Conservation (phyloP, 2,888 invertebrate species). For the Platycheirus albimanus region DNA sequence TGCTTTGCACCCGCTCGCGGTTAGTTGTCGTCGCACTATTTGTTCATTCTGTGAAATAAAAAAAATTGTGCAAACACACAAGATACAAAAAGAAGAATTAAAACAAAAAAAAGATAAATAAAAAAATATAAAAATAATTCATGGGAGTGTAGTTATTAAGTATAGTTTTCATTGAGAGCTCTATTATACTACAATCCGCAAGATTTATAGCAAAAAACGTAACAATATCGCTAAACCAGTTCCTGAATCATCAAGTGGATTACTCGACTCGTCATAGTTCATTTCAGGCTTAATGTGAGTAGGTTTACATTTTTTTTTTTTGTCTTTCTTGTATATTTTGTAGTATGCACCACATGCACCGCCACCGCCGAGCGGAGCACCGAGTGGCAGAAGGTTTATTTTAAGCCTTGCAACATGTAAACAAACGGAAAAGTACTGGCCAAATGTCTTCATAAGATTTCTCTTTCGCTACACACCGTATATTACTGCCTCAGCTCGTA, state of each 20-base stretch:
- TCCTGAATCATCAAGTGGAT: conserved; percentile 63
- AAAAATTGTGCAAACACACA: conserved; percentile 31
- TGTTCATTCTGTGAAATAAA: conserved; percentile 12
- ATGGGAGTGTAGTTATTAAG: conserved; percentile 31
- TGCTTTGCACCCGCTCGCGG: background rate
- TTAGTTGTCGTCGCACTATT: conserved; percentile 8
- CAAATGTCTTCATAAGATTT: conserved; percentile 34
- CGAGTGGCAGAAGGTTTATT: background rate
- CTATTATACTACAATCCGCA: no score
- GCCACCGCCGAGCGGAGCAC: background rate
- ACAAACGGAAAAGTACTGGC: conserved; percentile 41
- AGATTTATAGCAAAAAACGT: background rate
- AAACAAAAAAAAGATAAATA: conserved; percentile 7
- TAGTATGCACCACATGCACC: conserved; percentile 9
- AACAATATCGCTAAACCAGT: conserved; percentile 47
- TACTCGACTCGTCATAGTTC: conserved; percentile 20
- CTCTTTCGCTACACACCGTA: conserved; percentile 24
- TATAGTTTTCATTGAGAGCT: conserved; percentile 44
- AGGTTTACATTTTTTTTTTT: conserved; percentile 19
- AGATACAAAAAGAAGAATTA: no score
- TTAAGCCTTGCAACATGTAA: conserved; percentile 27
- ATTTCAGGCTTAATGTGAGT: conserved; percentile 44
- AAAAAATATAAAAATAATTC: conserved; percentile 22
- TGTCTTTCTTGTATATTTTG: background rate
- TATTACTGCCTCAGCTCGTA: no score